Evolutionary conservation across 2,888 invertebrate genomes (phyloP).

Genomic region (Phoronis australis): DNA sequence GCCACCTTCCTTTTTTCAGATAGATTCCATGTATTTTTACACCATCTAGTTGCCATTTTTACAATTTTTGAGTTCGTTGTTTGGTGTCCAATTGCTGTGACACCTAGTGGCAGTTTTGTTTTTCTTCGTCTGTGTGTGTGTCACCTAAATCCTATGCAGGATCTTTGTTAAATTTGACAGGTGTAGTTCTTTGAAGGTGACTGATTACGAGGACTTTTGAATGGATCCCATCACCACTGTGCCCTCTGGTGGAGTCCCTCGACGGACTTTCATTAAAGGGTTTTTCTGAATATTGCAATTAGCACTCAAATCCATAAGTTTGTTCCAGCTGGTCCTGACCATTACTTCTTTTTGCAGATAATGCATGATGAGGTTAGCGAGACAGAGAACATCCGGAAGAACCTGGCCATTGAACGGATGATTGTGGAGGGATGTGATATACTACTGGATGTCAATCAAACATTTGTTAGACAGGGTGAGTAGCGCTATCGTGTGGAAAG

Average conservation of each 20-base stretch:
- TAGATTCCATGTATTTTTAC: no score
- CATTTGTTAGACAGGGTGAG: constrained; percentile 80
- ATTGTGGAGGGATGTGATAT: constrained; percentile 92
- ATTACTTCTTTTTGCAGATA: constrained; percentile 35
- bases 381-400: constrained; percentile 85
- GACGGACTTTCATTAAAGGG: constrained; percentile 43
- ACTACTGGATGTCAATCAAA: constrained; percentile 84
- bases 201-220: neutral
- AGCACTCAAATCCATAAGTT: no score
- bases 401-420: constrained; percentile 86
- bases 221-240: neutral
- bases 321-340: constrained; percentile 55
- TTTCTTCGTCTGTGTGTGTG: no score
- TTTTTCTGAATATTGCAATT: no score
- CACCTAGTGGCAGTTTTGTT: no score
- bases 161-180: no score
- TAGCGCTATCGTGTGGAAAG: no score
- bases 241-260: neutral
- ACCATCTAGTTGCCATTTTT: no score
- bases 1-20: no score
- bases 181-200: neutral
- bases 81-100: no score
- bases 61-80: no score
- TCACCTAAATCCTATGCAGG: no score
- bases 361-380: constrained; percentile 88